Conservation (phyloP, 1,140 invertebrate species). For the Amphibalanus amphitrite region DNA sequence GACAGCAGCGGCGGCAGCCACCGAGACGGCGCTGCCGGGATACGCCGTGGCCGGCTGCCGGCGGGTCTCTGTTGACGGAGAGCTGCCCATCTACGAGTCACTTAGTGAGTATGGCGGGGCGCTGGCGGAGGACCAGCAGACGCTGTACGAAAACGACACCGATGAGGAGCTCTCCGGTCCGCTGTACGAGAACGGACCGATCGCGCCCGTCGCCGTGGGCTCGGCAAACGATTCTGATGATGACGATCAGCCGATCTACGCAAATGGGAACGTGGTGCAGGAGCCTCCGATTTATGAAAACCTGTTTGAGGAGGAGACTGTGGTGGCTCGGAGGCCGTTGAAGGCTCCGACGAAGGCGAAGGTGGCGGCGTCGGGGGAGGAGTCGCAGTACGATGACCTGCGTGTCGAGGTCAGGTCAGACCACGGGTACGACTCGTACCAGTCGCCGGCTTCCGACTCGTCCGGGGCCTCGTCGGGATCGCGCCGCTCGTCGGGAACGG, state of each 20-base stretch:
- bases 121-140: background rate
- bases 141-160: background rate
- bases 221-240: too few relatives aligned
- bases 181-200: background rate
- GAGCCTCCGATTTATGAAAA: background rate
- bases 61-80: background rate
- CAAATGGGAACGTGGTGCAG: too few relatives aligned
- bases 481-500: too few relatives aligned
- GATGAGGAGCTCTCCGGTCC: background rate
- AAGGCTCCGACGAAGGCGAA: too few relatives aligned
- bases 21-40: too few relatives aligned
- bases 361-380: background rate
- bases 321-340: background rate
- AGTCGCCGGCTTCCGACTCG: background rate
- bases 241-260: background rate
- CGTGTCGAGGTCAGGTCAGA: background rate
- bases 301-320: background rate
- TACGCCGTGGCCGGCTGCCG: background rate
- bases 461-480: background rate
- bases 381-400: background rate
- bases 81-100: background rate
- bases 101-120: background rate
- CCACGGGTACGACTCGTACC: background rate
- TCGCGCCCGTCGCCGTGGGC: background rate
- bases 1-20: too few relatives aligned